Evolutionary conservation across 2,797 vertebrate species (phyloP).

Genomic region (Vespertilio murinus): DNA sequence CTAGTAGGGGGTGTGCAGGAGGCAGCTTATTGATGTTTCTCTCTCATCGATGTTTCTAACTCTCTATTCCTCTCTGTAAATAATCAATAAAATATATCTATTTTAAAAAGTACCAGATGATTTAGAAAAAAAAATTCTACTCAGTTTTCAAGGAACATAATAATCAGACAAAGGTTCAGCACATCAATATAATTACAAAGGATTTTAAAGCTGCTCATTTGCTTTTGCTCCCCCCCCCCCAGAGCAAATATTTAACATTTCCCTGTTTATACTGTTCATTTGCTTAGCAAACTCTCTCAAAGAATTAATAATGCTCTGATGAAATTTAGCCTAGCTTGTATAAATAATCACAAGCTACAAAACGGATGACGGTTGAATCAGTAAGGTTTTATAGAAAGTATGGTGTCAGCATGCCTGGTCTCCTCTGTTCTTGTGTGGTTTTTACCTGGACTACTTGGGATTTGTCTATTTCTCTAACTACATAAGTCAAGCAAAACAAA

Average conservation of each 20-base stretch:
- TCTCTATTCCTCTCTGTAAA: too few species aligned
- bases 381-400: background rate
- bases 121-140: background rate
- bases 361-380: background rate
- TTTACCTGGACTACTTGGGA: slow-evolving; percentile 13
- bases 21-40: too few species aligned
- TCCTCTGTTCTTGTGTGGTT: background rate
- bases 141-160: slow-evolving; percentile 50
- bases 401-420: fast-evolving
- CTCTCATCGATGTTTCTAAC: too few species aligned
- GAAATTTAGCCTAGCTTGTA: slow-evolving; percentile 60
- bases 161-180: slow-evolving; percentile 71
- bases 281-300: slow-evolving; percentile 69
- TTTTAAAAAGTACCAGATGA: background rate
- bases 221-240: slow-evolving; percentile 11
- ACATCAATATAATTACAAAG: slow-evolving; percentile 55
- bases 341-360: slow-evolving; percentile 52
- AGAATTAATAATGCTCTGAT: slow-evolving; percentile 71
- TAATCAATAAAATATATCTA: too few species aligned
- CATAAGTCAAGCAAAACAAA: background rate
- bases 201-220: slow-evolving; percentile 63
- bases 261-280: slow-evolving; percentile 61
- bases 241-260: slow-evolving; percentile 62
- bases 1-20: too few species aligned
- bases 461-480: slow-evolving; percentile 28